Evolutionary conservation across 2,888 invertebrate species (phyloP), one percentile per base, ranked within the genome.

Genomic region (Chaetogeoica ovagalla): DNA sequence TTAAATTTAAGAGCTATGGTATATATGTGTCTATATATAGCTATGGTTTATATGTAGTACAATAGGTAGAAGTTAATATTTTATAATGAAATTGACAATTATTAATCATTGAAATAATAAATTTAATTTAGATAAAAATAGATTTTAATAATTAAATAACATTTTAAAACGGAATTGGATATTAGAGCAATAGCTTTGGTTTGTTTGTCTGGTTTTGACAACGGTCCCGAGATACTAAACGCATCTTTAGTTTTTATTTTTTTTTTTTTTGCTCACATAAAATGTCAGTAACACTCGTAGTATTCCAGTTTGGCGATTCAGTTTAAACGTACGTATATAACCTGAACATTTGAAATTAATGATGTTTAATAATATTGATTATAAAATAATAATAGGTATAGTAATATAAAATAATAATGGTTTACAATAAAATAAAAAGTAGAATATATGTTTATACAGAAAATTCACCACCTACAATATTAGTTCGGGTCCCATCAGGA

Each of bases 381-480:
- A 43, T 63, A 76, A 52, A 69, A 48, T 37, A 60, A 43, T 72
- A 72, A 48, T 23, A 30, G 8, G 21, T 66, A 57, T 57, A n/a
- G n/a, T n/a, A n/a, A n/a, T n/a, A n/a, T n/a, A n/a, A n/a, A n/a
- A n/a, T n/a, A n/a, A n/a, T n/a, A 23, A n/a, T 30, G 30, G 30
- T 30, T 30, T 30, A 4, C 4, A 57, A 37, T 37, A 63, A 71
- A 39, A 39, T 15, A 17, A 52, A 19, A 19, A 52, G 4, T 30
- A 37, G 23, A 43, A 55, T 65, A 7, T 59, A 37, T 66, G 11
- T 43, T 66, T 57, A n/a, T 1, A 37, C 85, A 92, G 94, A 93
- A 84, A 93, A 93, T 84, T 92, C 93, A 60, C 94, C 94, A 0
- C 94, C 94, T 8, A 93, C 94, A 17, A 92, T 94, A 82, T 89